Evolutionary conservation across 2,888 invertebrate species (phyloP), one percentile per base, ranked within the genome.

Genomic region (Athrips mouffetella): DNA sequence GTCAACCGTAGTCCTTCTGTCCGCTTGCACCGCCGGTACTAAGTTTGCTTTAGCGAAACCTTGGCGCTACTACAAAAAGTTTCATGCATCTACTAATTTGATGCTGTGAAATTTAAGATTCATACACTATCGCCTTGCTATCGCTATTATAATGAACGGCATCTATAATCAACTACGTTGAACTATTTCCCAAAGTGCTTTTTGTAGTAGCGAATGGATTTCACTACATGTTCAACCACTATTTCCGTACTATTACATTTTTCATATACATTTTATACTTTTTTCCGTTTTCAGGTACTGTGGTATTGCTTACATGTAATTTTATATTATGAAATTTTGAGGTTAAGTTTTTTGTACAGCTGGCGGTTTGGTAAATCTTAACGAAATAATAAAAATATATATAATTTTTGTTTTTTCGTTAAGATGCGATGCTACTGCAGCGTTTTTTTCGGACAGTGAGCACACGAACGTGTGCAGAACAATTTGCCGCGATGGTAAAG

Each of bases 281-380:
- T 73, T 73, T 76, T 72, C 67, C 74, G 73, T 51, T 76, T 72
- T 84, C 86, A 85, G 86, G 85, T 86, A 86, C 86, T 80, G 79
- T 78, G 80, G 82, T 86, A 86, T 85, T 86, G 84, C 85, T 86
- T 85, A 84, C 70, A 73, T 80, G 81, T 82, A 80, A 77, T 71
- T n/a, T n/a, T 78, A 76, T 72, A 71, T 37, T 37, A 76, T 73
- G 69, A 73, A n/a, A 70, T 73, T 71, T 75, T 60, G 62, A 67
- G 65, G 63, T 70, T 62, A 63, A 52, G 53, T 59, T 66, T 71
- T 66, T 72, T 66, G 65, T 65, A 67, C 67, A 69, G 69, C 20
- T 72, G 76, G 76, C 74, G 74, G 74, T 73, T 67, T 60, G 67
- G 60, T 65, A 62, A 63, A 55, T 51, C 51, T 55, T 58, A 59